These are phyloP conservation scores for Gobionotothen gibberifrons DNA, from an alignment of 2,797 vertebrate species.

Conservation along the genomic window DNA sequence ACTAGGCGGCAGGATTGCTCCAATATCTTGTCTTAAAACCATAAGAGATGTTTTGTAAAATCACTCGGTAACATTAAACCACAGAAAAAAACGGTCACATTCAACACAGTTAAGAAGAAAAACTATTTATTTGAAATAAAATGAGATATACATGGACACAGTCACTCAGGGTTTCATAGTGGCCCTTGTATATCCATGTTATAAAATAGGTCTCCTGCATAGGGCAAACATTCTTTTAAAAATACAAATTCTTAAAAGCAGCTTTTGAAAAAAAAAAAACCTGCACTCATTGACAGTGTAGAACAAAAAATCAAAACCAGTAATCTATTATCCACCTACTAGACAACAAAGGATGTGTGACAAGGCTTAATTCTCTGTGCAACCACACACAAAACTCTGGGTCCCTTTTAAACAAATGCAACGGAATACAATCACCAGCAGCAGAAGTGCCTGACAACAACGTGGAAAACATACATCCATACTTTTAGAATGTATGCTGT, in stretches of 20 bases:
- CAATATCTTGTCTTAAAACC: not conserved
- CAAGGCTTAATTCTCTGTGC: not conserved
- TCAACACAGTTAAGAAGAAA: conserved; percentile 12
- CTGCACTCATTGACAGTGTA: not conserved
- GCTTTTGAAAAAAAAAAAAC: conserved; percentile 7
- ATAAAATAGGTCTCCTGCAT: conserved; percentile 9
- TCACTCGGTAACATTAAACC: not conserved
- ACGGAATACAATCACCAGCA: conserved; percentile 6
- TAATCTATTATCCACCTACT: not conserved
- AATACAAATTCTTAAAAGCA: conserved; percentile 18
- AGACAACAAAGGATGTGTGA: not conserved
- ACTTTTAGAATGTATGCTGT: not conserved
- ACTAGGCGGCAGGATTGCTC: conserved; percentile 66
- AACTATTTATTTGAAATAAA: conserved; percentile 59
- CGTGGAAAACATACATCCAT: not conserved
- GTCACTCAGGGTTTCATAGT: not conserved
- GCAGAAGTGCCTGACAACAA: conserved; percentile 14
- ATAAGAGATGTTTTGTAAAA: not conserved
- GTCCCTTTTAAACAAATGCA: conserved; percentile 49
- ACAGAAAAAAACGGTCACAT: not conserved
- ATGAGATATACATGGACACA: conserved; percentile 23
- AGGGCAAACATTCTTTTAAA: conserved; percentile 5
- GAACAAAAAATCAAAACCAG: conserved; percentile 4
- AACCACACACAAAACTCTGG: not conserved
- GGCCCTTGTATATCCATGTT: conserved; percentile 28